These are phyloP conservation scores for Anthrax anthrax DNA, from an alignment of 2,888 invertebrate species.

Conservation along the genomic window DNA sequence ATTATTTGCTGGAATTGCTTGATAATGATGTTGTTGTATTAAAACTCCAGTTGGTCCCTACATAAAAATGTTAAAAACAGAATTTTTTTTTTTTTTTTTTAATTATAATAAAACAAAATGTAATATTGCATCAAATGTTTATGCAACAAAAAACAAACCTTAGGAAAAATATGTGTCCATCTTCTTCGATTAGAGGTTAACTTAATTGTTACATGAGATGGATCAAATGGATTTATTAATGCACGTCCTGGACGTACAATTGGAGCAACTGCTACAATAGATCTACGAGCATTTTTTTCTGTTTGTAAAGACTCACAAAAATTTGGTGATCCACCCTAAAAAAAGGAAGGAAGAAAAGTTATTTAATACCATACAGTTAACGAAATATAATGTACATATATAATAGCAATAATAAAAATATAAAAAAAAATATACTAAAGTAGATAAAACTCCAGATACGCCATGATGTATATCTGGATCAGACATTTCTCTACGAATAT, in stretches of 20 bases:
- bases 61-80: slow-evolving; percentile 2
- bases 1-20: slow-evolving; percentile 58
- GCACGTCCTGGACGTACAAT: slow-evolving; percentile 64
- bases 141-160: slow-evolving; percentile 26
- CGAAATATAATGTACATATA: background rate
- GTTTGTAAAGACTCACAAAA: slow-evolving; percentile 30
- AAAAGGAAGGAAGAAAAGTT: background rate
- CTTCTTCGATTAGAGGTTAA: slow-evolving; percentile 85
- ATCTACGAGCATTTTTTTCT: slow-evolving; percentile 27
- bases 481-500: slow-evolving; percentile 62
- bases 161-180: slow-evolving; percentile 98
- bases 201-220: slow-evolving; percentile 92
- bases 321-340: slow-evolving; percentile 24
- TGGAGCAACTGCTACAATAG: slow-evolving; percentile 37
- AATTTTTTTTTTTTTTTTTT: no score
- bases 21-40: slow-evolving; percentile 88
- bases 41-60: slow-evolving; percentile 75
- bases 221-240: slow-evolving; percentile 95
- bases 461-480: slow-evolving; percentile 78
- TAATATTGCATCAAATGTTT: slow-evolving; percentile 3
- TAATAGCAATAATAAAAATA: background rate
- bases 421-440: slow-evolving; percentile 21
- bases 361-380: no score
- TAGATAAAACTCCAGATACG: slow-evolving; percentile 42
- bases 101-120: slow-evolving; percentile 4